phyloP scores from a whole-genome alignment of 2,888 invertebrate species.

The Stictocephala bisonia region DNA sequence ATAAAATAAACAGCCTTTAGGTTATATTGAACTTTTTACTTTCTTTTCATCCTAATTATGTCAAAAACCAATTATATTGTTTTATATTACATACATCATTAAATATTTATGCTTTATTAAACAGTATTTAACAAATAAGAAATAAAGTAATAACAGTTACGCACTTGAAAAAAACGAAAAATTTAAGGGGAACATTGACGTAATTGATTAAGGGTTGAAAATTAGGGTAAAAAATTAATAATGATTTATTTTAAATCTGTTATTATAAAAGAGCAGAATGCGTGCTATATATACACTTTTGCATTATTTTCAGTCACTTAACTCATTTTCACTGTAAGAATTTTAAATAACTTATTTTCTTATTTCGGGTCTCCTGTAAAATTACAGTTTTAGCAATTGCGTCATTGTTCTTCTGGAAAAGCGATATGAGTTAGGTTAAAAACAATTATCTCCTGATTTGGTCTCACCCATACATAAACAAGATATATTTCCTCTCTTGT shows the following conservation, averaged over 20 bases:
- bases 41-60: neutral
- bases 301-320: constrained; percentile 4
- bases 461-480: too few relatives aligned
- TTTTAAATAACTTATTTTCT: neutral
- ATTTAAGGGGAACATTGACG: constrained; percentile 14
- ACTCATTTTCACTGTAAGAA: neutral
- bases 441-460: too few relatives aligned
- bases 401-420: constrained; percentile 8
- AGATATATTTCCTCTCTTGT: too few relatives aligned
- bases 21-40: neutral
- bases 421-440: constrained; percentile 1
- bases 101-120: neutral
- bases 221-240: neutral
- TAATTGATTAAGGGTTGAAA: neutral
- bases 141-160: neutral
- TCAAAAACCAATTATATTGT: neutral
- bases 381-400: constrained; percentile 1
- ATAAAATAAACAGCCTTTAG: neutral
- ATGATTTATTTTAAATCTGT: neutral
- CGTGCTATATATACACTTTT: neutral
- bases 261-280: neutral
- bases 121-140: neutral
- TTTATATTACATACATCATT: neutral
- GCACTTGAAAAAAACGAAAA: neutral
- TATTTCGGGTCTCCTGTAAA: constrained; percentile 1